These are phyloP conservation scores for Eudemis profundana DNA, from an alignment of 2,888 invertebrate species.

Conservation along the genomic window DNA sequence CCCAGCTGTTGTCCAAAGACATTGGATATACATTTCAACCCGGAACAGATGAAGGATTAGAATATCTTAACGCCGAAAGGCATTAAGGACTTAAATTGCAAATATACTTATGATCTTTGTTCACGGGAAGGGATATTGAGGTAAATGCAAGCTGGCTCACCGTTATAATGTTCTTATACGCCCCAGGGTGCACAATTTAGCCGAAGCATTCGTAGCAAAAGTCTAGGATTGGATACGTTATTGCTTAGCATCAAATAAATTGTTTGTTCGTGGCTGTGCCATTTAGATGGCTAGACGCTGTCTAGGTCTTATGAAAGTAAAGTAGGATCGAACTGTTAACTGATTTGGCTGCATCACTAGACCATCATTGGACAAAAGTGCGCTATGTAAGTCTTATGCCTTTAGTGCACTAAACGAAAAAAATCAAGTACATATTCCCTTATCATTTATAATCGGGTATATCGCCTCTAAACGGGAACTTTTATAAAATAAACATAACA, in stretches of 20 bases:
- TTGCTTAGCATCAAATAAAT: slow-evolving; percentile 18
- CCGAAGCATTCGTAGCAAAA: slow-evolving; percentile 22
- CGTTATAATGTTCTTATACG: slow-evolving; percentile 39
- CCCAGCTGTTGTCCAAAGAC: slow-evolving; percentile 26
- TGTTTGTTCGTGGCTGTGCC: background rate
- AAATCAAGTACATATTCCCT: no score
- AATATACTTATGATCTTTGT: slow-evolving; percentile 33
- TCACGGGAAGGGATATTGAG: background rate
- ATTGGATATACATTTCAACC: slow-evolving; percentile 33
- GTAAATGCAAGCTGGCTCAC: slow-evolving; percentile 18
- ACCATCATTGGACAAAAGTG: background rate
- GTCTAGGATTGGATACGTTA: slow-evolving; percentile 21
- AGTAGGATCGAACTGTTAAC: background rate
- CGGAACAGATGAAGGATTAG: slow-evolving; percentile 34
- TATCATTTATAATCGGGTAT: no score
- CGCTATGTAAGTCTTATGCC: background rate
- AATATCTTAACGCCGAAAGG: slow-evolving; percentile 22
- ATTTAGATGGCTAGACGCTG: slow-evolving; percentile 14
- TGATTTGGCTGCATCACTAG: background rate
- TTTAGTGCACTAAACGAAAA: background rate
- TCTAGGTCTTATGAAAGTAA: slow-evolving; percentile 6
- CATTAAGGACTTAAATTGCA: slow-evolving; percentile 19
- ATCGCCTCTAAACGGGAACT: no score
- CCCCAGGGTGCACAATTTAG: slow-evolving; percentile 29
- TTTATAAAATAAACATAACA: no score